Evolutionary conservation across 2,113 vertebrate species (phyloP), one percentile per base, ranked within the genome.

Genomic region (Ardeotis arabs): DNA sequence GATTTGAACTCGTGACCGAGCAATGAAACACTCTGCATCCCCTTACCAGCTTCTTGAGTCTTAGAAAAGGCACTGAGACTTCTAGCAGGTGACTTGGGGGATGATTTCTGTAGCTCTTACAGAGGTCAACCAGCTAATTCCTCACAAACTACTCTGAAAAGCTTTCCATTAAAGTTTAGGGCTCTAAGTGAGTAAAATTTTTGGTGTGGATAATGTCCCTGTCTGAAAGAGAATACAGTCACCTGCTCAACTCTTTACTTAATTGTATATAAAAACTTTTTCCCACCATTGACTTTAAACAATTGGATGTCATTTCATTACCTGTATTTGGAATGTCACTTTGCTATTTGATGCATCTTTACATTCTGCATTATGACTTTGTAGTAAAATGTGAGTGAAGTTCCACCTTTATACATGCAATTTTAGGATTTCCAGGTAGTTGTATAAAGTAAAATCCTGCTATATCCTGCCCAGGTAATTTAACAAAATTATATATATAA

Each of bases 401-500:
- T 41, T 74, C 59, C 31, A 49, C 50, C 39, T 84, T 50, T 52
- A 45, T n/a, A 76, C 29, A 20, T 52, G 44, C 67, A 89, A 72
- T 94, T 95, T 90, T 59, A 79, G 89, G 59, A 58, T 85, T 90
- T 95, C 56, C 67, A 91, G 84, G 74, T 70, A 94, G 22, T 83
- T 31, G 29, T 69, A 29, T 50, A 21, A 83, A 84, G 76, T 59
- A 87, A 85, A 92, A 95, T 75, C 47, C 25, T 62, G 69, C 93
- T 81, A 56, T 95, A 96, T 94, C 90, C 94, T 91, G 69, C 97
- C 96, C 96, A 96, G 89, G 90, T 95, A 96, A 97, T 97, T 97
- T 77, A 72, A 72, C 69, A 90, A 94, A 94, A 96, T 95, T 96
- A 88, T 81, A 92, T 72, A 67, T 84, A 95, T 95, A 97, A 96